Base-by-base conservation (phyloP, 2,113 vertebrate genomes). In the Vulpes lagopus region DNA sequence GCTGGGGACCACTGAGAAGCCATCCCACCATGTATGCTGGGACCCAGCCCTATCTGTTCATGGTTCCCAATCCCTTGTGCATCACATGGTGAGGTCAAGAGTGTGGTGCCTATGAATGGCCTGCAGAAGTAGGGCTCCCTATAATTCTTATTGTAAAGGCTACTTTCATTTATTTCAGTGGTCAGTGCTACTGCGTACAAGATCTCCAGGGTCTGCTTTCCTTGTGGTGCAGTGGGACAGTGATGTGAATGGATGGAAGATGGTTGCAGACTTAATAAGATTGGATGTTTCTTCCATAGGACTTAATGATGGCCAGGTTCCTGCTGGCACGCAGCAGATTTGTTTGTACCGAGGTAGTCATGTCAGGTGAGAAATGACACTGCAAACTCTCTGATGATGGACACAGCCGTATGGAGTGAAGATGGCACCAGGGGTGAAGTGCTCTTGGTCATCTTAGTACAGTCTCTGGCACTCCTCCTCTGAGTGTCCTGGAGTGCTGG, bases 401-500 rank as follows among this genome's bases (percentile, higher is more conserved):
- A 59, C 53, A 49, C 30, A 49, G 2, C 15, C 9, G 30, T 59
- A 9, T 4, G 4, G 15, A 69, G 15, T 49, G 71, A 79, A 32
- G 27, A 78, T 12, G 19, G 51, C 35, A n/a, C 19, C 73, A 49
- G 14, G 19, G 30, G 14, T 19, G 73, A 79, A 62, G 20, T 0
- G 4, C 14, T 91, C 49, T 55, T 55, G 10, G 59, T 15, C 14
- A 0, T 20, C 35, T 19, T 20, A 17, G 25, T 11, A n/a, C 1
- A 0, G 62, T 11, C 0, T 32, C 7, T 49, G 22, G 22, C 71
- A 23, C 16, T 60, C 15, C 76, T 71, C 9, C 32, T 35, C 64
- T 71, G 43, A 3, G n/a, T 9, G 5, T 60, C 3, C 51, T 27
- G 8, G 22, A 15, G 38, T 0, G 0, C 62, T 38, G 65, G 55